Conservation (phyloP, 2,113 vertebrate species). For the Phrynosoma platyrhinos region DNA sequence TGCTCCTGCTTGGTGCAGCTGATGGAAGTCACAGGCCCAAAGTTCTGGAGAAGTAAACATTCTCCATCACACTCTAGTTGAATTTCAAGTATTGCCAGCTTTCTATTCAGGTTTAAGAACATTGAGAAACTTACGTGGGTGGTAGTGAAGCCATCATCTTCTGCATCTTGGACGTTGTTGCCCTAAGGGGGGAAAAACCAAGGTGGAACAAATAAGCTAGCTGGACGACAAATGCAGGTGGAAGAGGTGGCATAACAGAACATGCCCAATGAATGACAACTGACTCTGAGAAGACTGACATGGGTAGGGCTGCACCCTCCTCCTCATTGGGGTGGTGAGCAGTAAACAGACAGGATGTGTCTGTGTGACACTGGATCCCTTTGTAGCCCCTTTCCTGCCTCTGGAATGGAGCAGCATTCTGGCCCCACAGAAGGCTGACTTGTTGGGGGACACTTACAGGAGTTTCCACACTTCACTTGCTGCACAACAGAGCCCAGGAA, state of each 20-base stretch:
- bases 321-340: no score
- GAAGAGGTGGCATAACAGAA: not conserved
- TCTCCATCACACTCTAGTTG: no score
- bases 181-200: slow-evolving; percentile 74
- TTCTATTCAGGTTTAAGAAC: slow-evolving; percentile 5
- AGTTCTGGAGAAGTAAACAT: no score
- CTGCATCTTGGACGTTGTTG: slow-evolving; percentile 78
- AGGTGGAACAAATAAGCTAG: slow-evolving; percentile 31
- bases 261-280: not conserved
- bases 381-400: not conserved
- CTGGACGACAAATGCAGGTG: not conserved
- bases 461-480: not conserved
- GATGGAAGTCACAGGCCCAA: not conserved
- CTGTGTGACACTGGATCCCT: not conserved
- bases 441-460: not conserved
- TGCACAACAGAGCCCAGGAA: not conserved
- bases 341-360: not conserved
- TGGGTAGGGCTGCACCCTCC: no score
- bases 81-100: not conserved
- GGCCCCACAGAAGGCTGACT: not conserved
- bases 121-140: slow-evolving; percentile 76
- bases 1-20: not conserved
- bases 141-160: slow-evolving; percentile 76
- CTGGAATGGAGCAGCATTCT: not conserved
- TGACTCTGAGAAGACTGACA: not conserved